Evolutionary conservation across 2,888 invertebrate genomes (phyloP).

Genomic region (Salticus scenicus): DNA sequence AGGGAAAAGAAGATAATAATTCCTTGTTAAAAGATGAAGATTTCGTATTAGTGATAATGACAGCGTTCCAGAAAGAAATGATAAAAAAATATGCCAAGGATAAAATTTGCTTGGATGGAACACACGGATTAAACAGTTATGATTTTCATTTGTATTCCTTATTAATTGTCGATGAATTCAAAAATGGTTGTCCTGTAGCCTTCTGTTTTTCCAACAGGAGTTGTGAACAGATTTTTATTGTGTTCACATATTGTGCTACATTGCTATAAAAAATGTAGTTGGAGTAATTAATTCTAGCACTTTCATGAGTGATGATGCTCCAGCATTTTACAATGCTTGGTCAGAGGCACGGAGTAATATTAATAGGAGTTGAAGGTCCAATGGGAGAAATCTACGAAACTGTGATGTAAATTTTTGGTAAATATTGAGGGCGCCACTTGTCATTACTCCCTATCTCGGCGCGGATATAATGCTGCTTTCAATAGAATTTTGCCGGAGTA

Average conservation of each 20-base stretch:
- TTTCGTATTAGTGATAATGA: constrained; percentile 50
- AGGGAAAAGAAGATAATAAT: neutral
- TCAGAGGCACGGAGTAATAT: no score
- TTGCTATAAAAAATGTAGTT: neutral
- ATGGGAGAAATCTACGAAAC: no score
- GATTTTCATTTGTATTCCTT: constrained; percentile 54
- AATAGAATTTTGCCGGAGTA: no score
- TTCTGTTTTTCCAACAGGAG: constrained; percentile 29
- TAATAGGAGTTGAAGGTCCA: no score
- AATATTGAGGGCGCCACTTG: no score
- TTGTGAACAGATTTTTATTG: neutral
- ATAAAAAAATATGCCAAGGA: constrained; percentile 30
- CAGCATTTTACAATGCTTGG: constrained; percentile 70
- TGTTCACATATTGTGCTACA: constrained; percentile 25
- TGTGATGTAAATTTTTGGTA: no score
- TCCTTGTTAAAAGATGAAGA: neutral
- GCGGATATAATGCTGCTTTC: no score
- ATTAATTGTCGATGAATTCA: constrained; percentile 36
- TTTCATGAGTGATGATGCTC: constrained; percentile 70
- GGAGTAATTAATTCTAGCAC: neutral
- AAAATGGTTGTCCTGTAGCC: constrained; percentile 22
- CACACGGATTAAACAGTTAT: constrained; percentile 42
- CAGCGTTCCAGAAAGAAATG: constrained; percentile 42
- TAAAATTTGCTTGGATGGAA: constrained; percentile 42
- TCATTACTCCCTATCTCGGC: no score